Evolutionary conservation across 2,888 invertebrate species (phyloP).

Genomic region (Calameuta filiformis): DNA sequence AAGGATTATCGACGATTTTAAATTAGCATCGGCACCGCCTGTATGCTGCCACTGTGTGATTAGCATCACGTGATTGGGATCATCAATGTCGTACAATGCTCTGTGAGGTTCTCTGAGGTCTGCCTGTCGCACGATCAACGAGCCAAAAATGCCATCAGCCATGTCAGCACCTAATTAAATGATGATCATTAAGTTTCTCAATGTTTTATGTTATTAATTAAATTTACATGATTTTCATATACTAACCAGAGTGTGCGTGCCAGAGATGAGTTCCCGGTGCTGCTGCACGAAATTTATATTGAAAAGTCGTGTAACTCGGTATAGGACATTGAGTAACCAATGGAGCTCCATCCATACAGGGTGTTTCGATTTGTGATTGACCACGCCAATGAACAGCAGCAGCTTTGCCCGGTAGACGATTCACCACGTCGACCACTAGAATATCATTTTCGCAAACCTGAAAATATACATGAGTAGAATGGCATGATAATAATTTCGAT

Average conservation of each 20-base stretch:
- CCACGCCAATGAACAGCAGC: conserved; percentile 85
- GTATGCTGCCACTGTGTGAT: conserved; percentile 78
- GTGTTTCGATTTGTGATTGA: conserved; percentile 71
- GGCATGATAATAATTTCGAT: neutral
- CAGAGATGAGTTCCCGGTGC: conserved; percentile 79
- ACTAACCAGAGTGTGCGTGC: conserved; percentile 71
- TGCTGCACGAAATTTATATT: conserved; percentile 78
- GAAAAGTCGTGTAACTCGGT: conserved; percentile 74
- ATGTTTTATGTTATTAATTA: neutral
- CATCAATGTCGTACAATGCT: conserved; percentile 77
- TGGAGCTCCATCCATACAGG: conserved; percentile 82
- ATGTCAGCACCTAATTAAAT: conserved; percentile 70
- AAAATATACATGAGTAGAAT: conserved; percentile 36
- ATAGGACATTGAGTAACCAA: conserved; percentile 84
- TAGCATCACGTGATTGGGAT: conserved; percentile 76
- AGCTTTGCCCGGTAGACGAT: conserved; percentile 76
- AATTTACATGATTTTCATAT: neutral
- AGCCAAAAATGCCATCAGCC: conserved; percentile 77
- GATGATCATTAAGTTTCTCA: neutral
- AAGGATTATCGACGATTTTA: conserved; percentile 71
- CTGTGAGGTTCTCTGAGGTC: conserved; percentile 72
- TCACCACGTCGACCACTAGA: conserved; percentile 78
- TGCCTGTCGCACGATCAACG: conserved; percentile 77
- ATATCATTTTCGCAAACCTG: conserved; percentile 80
- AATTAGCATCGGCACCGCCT: conserved; percentile 52